These are phyloP conservation scores for Plusia festucae DNA, from an alignment of 2,888 invertebrate genomes.

Conservation along the genomic window DNA sequence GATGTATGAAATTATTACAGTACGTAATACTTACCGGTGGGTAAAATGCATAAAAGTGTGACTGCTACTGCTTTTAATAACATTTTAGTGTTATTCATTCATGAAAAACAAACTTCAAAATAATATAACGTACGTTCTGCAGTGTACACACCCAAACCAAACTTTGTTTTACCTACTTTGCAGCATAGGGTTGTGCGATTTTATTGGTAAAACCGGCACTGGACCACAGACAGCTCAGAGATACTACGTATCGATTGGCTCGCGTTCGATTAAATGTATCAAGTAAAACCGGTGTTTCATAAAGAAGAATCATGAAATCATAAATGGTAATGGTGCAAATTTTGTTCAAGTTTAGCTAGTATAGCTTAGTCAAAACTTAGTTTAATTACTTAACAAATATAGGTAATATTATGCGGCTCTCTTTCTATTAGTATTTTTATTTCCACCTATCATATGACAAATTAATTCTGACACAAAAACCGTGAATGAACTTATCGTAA, in stretches of 20 bases:
- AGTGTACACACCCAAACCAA: constrained; percentile 50
- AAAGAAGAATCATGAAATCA: too few species aligned
- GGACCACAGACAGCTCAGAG: too few species aligned
- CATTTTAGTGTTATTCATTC: constrained; percentile 48
- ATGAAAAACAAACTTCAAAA: constrained; percentile 17
- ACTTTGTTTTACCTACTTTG: constrained; percentile 35
- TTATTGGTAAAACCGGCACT: constrained; percentile 16
- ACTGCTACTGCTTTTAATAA: constrained; percentile 35
- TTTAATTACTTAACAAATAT: too few species aligned
- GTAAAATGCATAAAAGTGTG: constrained; percentile 40
- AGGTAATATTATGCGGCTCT: too few species aligned
- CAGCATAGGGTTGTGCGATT: constrained; percentile 9
- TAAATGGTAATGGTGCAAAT: too few species aligned
- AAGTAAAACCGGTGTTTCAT: too few species aligned
- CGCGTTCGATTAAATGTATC: too few species aligned
- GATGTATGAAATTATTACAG: background rate
- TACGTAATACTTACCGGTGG: constrained; percentile 42
- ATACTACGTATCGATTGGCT: too few species aligned
- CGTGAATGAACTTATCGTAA: background rate
- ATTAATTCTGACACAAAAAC: background rate
- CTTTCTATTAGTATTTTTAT: too few species aligned
- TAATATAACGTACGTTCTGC: constrained; percentile 31
- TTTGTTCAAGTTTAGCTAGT: too few species aligned
- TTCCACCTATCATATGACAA: too few species aligned
- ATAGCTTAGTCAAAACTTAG: too few species aligned